phyloP scores from a whole-genome alignment of 2,113 vertebrate species.

The Malurus cyaneus region DNA sequence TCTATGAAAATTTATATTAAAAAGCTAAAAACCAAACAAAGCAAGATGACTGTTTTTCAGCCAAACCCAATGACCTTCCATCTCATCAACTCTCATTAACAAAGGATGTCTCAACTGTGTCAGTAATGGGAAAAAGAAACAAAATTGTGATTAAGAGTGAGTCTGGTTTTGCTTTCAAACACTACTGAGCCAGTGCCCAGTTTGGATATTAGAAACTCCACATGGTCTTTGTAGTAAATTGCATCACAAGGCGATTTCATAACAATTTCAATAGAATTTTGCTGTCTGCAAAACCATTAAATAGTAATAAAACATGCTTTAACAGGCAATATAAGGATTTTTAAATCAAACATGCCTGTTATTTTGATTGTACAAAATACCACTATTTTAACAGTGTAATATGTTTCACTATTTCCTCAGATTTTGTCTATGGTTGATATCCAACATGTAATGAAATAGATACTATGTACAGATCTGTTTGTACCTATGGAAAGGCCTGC shows the following conservation, averaged over 20 bases:
- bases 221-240: neutral
- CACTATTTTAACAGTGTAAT: neutral
- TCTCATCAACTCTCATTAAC: neutral
- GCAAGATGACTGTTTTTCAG: neutral
- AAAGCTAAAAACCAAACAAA: neutral
- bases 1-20: neutral
- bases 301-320: neutral
- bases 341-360: neutral
- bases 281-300: conserved; percentile 27
- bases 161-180: neutral
- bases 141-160: neutral
- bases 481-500: neutral
- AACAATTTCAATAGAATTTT: conserved; percentile 41
- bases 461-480: rapidly evolving
- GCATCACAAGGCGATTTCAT: conserved; percentile 27
- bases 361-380: neutral
- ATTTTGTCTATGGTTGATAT: neutral
- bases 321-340: neutral
- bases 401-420: neutral
- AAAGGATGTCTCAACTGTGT: neutral
- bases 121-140: neutral
- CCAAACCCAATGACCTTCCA: neutral
- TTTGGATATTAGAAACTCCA: neutral
- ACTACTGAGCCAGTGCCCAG: neutral
- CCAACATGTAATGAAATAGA: neutral